Percentiles rank a stretch among this genome's conserved stretches.
These are phyloP conservation scores for Ladona fulva DNA, from an alignment of 1,140 invertebrate species.

Conservation along the genomic window DNA sequence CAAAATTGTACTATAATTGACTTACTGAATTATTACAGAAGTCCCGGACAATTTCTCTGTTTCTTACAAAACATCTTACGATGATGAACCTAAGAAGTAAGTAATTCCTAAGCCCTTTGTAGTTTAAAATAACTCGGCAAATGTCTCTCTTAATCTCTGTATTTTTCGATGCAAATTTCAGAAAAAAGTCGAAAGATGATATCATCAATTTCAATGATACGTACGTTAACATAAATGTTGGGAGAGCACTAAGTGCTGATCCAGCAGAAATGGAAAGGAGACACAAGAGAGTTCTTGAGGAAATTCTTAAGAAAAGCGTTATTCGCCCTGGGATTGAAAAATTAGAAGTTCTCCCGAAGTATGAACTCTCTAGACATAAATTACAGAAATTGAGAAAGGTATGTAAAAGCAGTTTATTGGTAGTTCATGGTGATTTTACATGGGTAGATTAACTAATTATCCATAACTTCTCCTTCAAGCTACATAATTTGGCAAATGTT, in stretches of 20 bases:
- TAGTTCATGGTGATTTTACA: too few species aligned
- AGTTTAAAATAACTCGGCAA: too few species aligned
- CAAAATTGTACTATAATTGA: background rate
- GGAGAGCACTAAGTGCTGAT: background rate
- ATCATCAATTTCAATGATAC: background rate
- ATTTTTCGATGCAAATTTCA: background rate
- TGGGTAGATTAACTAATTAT: too few species aligned
- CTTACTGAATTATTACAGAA: background rate
- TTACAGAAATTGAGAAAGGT: background rate
- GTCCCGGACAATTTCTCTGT: background rate
- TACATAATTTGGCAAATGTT: too few species aligned
- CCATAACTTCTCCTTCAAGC: too few species aligned
- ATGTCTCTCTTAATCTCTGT: background rate
- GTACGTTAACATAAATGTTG: background rate
- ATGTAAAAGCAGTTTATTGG: background rate
- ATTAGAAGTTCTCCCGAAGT: background rate
- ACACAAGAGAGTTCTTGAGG: background rate
- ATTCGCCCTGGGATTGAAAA: background rate
- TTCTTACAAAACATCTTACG: background rate
- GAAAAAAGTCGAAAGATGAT: background rate
- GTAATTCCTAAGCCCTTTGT: too few species aligned
- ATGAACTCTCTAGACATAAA: background rate
- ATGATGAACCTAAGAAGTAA: too few species aligned
- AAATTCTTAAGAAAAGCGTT: background rate
- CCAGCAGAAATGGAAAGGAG: background rate